A percentile compares a stretch with the other conserved stretches of the same genome.
These are phyloP conservation scores for Drosophila orena DNA, from an alignment of 1,140 invertebrate genomes.

Conservation along the genomic window DNA sequence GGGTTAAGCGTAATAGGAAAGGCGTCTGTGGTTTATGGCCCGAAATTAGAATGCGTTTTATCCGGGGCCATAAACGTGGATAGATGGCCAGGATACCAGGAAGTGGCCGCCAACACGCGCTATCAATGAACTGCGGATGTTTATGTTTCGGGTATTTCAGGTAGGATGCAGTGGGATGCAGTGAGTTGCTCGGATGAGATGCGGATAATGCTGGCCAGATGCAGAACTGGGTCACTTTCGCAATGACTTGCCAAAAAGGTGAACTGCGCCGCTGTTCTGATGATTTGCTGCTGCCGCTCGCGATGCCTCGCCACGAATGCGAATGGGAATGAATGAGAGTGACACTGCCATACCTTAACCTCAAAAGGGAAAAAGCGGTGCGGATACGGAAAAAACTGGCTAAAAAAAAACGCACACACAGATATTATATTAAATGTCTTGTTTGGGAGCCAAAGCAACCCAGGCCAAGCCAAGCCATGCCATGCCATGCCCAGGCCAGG, in stretches of 20 bases:
- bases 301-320: slow-evolving; percentile 78
- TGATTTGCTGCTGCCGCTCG: slow-evolving; percentile 47
- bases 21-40: slow-evolving; percentile 70
- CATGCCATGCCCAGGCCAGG: neutral
- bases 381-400: slow-evolving; percentile 35
- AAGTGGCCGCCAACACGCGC: slow-evolving; percentile 67
- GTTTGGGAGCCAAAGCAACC: slow-evolving; percentile 54
- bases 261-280: slow-evolving; percentile 55
- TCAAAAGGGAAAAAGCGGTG: slow-evolving; percentile 67
- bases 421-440: slow-evolving; percentile 66
- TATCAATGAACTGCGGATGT: slow-evolving; percentile 66
- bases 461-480: neutral
- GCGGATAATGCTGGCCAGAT: neutral
- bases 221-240: slow-evolving; percentile 79
- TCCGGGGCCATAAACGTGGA: slow-evolving; percentile 66
- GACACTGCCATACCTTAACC: slow-evolving; percentile 83
- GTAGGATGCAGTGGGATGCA: slow-evolving; percentile 9
- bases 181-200: neutral
- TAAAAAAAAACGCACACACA: slow-evolving; percentile 7
- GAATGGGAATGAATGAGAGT: slow-evolving; percentile 82
- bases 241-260: slow-evolving; percentile 79
- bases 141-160: neutral
- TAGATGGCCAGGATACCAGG: slow-evolving; percentile 38
- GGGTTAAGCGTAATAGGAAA: slow-evolving; percentile 71
- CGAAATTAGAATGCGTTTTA: slow-evolving; percentile 79